phyloP scores from a whole-genome alignment of 2,797 vertebrate genomes.

The Peromyscus nudipes region DNA sequence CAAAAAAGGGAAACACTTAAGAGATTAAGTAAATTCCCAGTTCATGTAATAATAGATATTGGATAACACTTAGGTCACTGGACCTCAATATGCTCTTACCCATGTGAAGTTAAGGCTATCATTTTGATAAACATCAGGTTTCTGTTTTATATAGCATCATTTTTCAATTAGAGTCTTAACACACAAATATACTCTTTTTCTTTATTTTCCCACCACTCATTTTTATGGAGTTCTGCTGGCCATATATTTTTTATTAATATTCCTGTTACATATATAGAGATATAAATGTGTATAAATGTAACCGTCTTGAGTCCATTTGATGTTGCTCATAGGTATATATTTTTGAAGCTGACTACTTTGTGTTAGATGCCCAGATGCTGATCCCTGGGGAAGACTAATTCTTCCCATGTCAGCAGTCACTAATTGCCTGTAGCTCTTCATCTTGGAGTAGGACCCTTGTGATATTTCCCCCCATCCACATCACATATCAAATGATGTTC shows the following conservation, averaged over 20 bases:
- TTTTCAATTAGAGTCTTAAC: constrained; percentile 82
- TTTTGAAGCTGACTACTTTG: not conserved
- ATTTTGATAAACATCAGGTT: not conserved
- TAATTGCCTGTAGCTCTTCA: not conserved
- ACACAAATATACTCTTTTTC: constrained; percentile 73
- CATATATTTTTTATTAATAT: not conserved
- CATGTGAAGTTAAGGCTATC: not conserved
- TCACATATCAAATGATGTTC: not conserved
- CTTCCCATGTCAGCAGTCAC: not conserved
- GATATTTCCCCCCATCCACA: not conserved
- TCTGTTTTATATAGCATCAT: constrained; percentile 77
- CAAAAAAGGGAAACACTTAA: not conserved
- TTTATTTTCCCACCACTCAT: constrained; percentile 60
- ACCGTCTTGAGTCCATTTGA: not conserved
- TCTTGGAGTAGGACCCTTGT: not conserved
- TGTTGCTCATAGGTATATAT: not conserved
- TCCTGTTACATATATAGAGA: not conserved
- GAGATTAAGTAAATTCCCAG: not conserved
- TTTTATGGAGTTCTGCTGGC: constrained; percentile 81
- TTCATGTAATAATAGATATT: not conserved
- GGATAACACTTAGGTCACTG: not conserved
- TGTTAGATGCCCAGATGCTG: not conserved
- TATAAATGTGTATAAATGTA: not conserved
- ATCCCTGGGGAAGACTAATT: not conserved
- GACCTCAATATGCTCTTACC: not conserved